Conservation (phyloP, 2,113 vertebrate genomes). For the Lepus timidus region DNA sequence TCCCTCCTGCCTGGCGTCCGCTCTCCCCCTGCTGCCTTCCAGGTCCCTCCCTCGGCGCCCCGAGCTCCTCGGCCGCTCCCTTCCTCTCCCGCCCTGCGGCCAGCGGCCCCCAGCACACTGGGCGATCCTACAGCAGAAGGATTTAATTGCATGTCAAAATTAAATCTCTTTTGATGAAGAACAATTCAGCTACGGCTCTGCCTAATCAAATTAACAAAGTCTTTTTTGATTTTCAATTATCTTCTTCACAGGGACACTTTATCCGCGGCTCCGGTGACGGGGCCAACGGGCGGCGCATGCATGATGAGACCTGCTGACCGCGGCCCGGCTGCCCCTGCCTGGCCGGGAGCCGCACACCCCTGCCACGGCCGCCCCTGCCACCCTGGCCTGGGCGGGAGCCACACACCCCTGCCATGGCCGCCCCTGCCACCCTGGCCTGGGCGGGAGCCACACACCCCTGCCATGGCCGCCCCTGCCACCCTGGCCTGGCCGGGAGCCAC, state of each 20-base stretch:
- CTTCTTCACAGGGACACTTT: conserved; percentile 89
- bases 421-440: accelerated
- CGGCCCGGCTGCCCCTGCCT: accelerated
- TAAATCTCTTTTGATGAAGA: conserved; percentile 95
- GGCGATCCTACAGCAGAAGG: conserved; percentile 83
- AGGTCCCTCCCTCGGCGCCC: accelerated
- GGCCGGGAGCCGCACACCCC: accelerated
- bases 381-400: accelerated
- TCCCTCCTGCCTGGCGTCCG: neutral
- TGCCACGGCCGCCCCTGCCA: accelerated
- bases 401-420: accelerated
- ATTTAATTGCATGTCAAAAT: conserved; percentile 95
- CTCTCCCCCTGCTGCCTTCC: neutral
- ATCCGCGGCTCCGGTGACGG: conserved; percentile 72
- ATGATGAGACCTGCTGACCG: neutral
- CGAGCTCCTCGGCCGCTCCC: accelerated
- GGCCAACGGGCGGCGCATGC: neutral
- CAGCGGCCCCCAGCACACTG: neutral
- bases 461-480: neutral
- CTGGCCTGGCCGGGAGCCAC: accelerated
- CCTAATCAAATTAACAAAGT: conserved; percentile 97
- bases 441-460: accelerated
- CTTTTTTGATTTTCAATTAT: conserved; percentile 98
- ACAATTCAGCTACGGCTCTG: conserved; percentile 92
- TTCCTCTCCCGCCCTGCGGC: accelerated